These are phyloP conservation scores for Holcopasites calliopsidis DNA, from an alignment of 1,140 invertebrate genomes.

Conservation along the genomic window DNA sequence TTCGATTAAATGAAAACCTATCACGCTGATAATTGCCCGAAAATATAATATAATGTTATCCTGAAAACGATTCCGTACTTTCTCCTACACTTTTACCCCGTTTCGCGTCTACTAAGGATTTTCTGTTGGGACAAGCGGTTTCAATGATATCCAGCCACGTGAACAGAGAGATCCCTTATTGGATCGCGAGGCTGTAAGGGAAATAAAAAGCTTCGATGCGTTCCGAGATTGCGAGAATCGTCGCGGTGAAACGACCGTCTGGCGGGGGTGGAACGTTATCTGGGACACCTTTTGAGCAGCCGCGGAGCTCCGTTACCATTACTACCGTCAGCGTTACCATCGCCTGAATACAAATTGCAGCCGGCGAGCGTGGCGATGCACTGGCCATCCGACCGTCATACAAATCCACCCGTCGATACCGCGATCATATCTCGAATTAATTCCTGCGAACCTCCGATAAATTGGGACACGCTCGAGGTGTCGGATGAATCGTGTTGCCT, in stretches of 20 bases:
- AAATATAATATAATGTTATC: too few relatives aligned
- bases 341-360: slow-evolving; percentile 42
- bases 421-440: slow-evolving; percentile 59
- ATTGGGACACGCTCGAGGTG: slow-evolving; percentile 36
- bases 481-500: slow-evolving; percentile 45
- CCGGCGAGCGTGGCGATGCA: slow-evolving; percentile 13
- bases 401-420: slow-evolving; percentile 59
- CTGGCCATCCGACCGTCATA: slow-evolving; percentile 37
- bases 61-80: too few relatives aligned
- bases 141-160: background rate
- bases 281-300: slow-evolving; percentile 18
- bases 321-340: slow-evolving; percentile 7
- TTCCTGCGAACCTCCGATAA: slow-evolving; percentile 48
- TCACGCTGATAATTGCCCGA: too few relatives aligned
- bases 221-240: slow-evolving; percentile 21
- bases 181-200: background rate
- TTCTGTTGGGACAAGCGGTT: too few relatives aligned
- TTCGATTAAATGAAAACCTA: too few relatives aligned
- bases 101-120: too few relatives aligned
- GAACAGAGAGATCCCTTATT: slow-evolving; percentile 1
- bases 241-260: slow-evolving; percentile 3
- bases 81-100: too few relatives aligned
- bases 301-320: background rate
- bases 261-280: slow-evolving; percentile 17
- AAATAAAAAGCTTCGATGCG: slow-evolving; percentile 20